Evolutionary conservation across 2,113 vertebrate genomes (phyloP).

Genomic region (Chlorodrepanis virens): DNA sequence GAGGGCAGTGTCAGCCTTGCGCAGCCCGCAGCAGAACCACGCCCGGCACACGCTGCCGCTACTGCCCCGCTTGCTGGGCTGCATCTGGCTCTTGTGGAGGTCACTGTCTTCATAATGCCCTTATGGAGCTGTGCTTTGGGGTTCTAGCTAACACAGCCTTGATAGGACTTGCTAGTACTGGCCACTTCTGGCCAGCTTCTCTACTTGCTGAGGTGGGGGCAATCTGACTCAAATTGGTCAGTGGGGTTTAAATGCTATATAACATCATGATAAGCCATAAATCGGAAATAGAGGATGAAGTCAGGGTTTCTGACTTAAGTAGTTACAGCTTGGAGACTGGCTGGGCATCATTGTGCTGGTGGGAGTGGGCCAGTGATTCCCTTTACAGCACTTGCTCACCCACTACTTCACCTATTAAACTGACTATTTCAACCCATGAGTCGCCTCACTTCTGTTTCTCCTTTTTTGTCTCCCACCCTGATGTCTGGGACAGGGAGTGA

Average conservation of each 20-base stretch:
- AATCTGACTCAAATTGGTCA: background rate
- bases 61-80: fast-evolving
- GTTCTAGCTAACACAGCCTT: fast-evolving
- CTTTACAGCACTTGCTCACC: background rate
- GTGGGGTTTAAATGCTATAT: background rate
- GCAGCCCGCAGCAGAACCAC: background rate
- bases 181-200: background rate
- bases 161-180: background rate
- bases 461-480: background rate
- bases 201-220: too few species aligned
- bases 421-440: background rate
- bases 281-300: background rate
- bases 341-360: background rate
- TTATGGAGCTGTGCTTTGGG: fast-evolving
- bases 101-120: fast-evolving
- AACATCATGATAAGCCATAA: background rate
- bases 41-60: background rate
- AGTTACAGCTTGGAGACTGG: background rate
- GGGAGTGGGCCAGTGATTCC: background rate
- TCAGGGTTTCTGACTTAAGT: background rate
- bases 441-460: background rate
- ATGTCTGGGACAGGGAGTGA: background rate
- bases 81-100: fast-evolving
- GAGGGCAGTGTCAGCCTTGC: background rate
- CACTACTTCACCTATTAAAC: background rate